These are phyloP conservation scores for Eupithecia subumbrata DNA, from an alignment of 2,888 invertebrate species.

Conservation along the genomic window DNA sequence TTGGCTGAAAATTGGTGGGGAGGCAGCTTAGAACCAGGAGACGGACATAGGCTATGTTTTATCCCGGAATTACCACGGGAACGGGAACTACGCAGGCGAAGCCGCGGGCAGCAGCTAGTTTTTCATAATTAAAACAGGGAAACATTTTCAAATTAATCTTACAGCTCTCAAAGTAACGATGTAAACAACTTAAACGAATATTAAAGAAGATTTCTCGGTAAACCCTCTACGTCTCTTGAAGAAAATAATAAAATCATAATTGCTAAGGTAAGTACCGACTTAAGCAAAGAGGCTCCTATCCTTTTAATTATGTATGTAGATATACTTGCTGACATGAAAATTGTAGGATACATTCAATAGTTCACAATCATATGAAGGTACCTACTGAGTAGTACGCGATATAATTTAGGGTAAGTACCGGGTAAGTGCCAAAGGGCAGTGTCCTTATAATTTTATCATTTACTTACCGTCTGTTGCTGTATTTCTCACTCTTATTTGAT, in stretches of 20 bases:
- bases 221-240: conserved; percentile 46
- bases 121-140: background rate
- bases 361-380: background rate
- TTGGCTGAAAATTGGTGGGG: no score
- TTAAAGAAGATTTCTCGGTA: conserved; percentile 45
- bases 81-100: no score
- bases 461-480: background rate
- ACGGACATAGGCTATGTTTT: no score
- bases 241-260: conserved; percentile 72
- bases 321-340: conserved; percentile 44
- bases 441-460: background rate
- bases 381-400: background rate
- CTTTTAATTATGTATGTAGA: conserved; percentile 50
- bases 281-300: conserved; percentile 49
- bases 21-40: no score
- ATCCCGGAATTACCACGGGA: no score
- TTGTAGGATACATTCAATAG: background rate
- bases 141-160: background rate
- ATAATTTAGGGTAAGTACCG: background rate
- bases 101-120: no score
- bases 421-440: background rate
- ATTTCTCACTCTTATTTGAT: no score
- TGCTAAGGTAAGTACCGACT: conserved; percentile 45
- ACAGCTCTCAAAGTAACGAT: background rate
- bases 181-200: conserved; percentile 54